phyloP scores from a whole-genome alignment of 2,797 vertebrate species.

The Ptychobarbus kaznakovi region DNA sequence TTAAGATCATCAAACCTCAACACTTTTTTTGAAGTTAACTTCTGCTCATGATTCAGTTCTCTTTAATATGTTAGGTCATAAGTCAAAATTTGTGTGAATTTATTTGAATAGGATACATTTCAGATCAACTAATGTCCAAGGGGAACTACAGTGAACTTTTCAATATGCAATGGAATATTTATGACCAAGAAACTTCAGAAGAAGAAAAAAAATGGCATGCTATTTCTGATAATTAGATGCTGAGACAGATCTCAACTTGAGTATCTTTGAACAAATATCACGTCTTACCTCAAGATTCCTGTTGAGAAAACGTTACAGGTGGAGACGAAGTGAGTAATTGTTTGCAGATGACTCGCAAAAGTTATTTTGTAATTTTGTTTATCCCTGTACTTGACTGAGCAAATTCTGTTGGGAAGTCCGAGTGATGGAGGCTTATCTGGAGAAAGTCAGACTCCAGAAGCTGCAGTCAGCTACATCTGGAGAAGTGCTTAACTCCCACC shows the following conservation, averaged over 20 bases:
- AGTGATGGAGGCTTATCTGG: constrained; percentile 50
- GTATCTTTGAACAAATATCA: constrained; percentile 17
- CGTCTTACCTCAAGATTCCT: constrained; percentile 57
- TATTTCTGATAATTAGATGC: constrained; percentile 34
- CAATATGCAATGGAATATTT: constrained; percentile 43
- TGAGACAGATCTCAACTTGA: constrained; percentile 48
- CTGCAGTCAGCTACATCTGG: constrained; percentile 64
- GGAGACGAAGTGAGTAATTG: background rate
- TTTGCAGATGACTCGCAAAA: constrained; percentile 18
- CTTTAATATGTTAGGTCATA: constrained; percentile 13
- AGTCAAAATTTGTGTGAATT: constrained; percentile 21
- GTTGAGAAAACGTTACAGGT: constrained; percentile 31
- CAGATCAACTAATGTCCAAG: constrained; percentile 1
- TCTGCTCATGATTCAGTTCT: background rate
- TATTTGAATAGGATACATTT: constrained; percentile 20
- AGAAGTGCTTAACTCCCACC: constrained; percentile 61
- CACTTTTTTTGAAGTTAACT: constrained; percentile 16
- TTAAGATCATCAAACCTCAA: constrained; percentile 15
- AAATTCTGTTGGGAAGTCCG: constrained; percentile 18
- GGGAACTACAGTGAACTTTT: constrained; percentile 12
- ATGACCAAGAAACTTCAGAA: constrained; percentile 9
- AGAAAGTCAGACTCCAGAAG: constrained; percentile 48
- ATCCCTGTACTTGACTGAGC: constrained; percentile 27
- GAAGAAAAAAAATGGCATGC: background rate
- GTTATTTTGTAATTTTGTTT: constrained; percentile 34